phyloP scores from a whole-genome alignment of 2,888 invertebrate genomes.

The Sphecodes monilicornis region DNA sequence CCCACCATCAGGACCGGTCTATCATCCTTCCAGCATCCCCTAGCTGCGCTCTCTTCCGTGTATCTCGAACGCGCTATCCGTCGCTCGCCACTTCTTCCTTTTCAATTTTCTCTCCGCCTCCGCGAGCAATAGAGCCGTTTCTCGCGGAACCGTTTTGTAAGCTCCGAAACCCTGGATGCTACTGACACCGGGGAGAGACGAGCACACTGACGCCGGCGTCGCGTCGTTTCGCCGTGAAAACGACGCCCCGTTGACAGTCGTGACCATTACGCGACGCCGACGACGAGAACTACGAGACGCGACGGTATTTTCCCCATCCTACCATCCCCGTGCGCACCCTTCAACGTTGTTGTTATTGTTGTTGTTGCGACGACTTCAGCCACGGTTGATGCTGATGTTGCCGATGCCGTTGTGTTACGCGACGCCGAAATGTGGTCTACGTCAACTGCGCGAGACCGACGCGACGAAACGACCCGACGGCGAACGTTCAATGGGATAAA shows the following conservation, averaged over 20 bases:
- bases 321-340: background rate
- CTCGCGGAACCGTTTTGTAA: conserved; percentile 34
- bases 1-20: background rate
- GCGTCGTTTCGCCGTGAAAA: conserved; percentile 49
- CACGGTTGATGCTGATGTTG: background rate
- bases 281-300: conserved; percentile 26
- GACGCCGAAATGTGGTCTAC: conserved; percentile 28
- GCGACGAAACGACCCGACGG: background rate
- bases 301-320: conserved; percentile 28
- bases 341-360: conserved; percentile 19
- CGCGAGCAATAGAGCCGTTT: conserved; percentile 38
- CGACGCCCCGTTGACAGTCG: conserved; percentile 48
- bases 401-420: conserved; percentile 16
- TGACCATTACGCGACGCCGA: conserved; percentile 49
- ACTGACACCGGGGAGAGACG: conserved; percentile 29
- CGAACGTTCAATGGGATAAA: conserved; percentile 23
- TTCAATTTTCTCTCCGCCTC: conserved; percentile 47
- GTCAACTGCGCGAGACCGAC: conserved; percentile 31
- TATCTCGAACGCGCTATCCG: conserved; percentile 36
- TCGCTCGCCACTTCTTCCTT: conserved; percentile 35
- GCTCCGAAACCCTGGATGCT: conserved; percentile 19
- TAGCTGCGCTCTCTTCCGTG: background rate
- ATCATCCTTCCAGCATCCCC: background rate
- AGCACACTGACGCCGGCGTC: conserved; percentile 31
- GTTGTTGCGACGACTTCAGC: background rate